Evolutionary conservation across 1,140 invertebrate species (phyloP).

Genomic region (Drosophila mojavensis): DNA sequence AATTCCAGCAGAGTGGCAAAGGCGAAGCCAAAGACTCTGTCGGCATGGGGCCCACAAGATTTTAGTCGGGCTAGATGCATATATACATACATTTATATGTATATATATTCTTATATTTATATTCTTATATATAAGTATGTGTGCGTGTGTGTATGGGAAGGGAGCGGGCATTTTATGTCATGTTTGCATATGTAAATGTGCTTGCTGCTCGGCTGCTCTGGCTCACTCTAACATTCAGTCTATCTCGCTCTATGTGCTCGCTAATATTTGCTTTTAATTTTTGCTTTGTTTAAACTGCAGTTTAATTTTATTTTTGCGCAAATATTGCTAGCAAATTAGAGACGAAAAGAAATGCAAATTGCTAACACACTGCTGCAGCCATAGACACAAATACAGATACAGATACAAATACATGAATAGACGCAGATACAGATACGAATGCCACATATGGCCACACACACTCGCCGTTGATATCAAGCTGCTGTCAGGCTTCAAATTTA

Average conservation of each 20-base stretch:
- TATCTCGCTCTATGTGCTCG: slow-evolving; percentile 40
- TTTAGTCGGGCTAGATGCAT: background rate
- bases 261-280: slow-evolving; percentile 82
- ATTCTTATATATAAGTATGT: background rate
- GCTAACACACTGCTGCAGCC: slow-evolving; percentile 27
- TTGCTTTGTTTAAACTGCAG: slow-evolving; percentile 83
- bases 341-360: slow-evolving; percentile 67
- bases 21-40: slow-evolving; percentile 47
- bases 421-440: slow-evolving; percentile 19
- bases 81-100: no score
- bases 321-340: slow-evolving; percentile 77
- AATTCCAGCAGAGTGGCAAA: slow-evolving; percentile 72
- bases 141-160: background rate
- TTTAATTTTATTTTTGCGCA: slow-evolving; percentile 82
- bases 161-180: slow-evolving; percentile 63
- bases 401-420: slow-evolving; percentile 22
- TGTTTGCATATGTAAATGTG: slow-evolving; percentile 82
- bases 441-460: slow-evolving; percentile 4
- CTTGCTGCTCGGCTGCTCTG: slow-evolving; percentile 10
- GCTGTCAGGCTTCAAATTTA: slow-evolving; percentile 77
- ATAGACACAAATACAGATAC: slow-evolving; percentile 1
- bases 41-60: slow-evolving; percentile 40
- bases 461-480: slow-evolving; percentile 50
- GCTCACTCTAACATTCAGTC: background rate
- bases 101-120: no score